phyloP scores from a whole-genome alignment of 2,888 invertebrate species.

The Polyommatus icarus region DNA sequence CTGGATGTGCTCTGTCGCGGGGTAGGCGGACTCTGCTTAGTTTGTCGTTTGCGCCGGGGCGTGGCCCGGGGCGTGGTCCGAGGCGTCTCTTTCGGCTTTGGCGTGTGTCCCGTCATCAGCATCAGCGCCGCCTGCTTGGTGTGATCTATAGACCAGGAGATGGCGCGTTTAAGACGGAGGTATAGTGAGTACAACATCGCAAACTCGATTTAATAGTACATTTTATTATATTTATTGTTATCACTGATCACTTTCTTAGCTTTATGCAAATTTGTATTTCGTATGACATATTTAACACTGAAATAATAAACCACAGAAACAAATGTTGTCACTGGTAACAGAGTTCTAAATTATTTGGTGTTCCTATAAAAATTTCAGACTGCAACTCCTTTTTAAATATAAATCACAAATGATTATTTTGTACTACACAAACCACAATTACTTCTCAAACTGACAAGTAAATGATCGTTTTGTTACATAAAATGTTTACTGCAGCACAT shows the following conservation, averaged over 20 bases:
- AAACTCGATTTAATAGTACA: background rate
- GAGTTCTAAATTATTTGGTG: background rate
- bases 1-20: background rate
- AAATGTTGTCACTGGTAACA: background rate
- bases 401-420: background rate
- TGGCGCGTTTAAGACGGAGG: constrained; percentile 29
- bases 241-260: background rate
- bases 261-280: too few species aligned
- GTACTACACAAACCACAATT: background rate
- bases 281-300: background rate
- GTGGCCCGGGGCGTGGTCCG: constrained; percentile 35
- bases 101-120: constrained; percentile 69
- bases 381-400: background rate
- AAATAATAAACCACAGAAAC: background rate
- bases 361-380: background rate
- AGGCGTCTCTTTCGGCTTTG: constrained; percentile 44
- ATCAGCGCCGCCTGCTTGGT: constrained; percentile 73
- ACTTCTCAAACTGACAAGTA: background rate
- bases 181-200: background rate
- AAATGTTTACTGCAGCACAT: background rate
- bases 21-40: background rate
- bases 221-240: background rate
- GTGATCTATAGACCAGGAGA: constrained; percentile 54
- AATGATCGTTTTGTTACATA: background rate
- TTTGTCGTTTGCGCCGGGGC: constrained; percentile 29